phyloP scores from a whole-genome alignment of 2,888 invertebrate species.

The Ormyrus nitidulus region DNA sequence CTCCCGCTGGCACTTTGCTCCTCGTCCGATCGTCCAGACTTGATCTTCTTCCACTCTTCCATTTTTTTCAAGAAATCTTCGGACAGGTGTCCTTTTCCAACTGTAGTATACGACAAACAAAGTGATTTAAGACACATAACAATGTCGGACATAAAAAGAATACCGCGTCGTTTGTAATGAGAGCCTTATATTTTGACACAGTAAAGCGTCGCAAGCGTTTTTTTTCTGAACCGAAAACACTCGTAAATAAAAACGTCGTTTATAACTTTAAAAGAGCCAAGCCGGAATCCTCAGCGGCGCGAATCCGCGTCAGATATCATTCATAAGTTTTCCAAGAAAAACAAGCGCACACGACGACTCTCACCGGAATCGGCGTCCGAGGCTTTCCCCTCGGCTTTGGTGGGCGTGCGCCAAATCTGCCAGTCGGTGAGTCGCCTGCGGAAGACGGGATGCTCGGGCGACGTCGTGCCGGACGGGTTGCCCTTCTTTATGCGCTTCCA shows the following conservation, averaged over 20 bases:
- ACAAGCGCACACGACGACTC: background rate
- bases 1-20: slow-evolving; percentile 74
- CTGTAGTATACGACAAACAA: background rate
- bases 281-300: too few species aligned
- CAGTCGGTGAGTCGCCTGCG: slow-evolving; percentile 79
- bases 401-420: slow-evolving; percentile 78
- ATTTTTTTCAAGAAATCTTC: slow-evolving; percentile 89
- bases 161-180: too few species aligned
- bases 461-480: slow-evolving; percentile 45
- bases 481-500: slow-evolving; percentile 86
- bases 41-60: slow-evolving; percentile 90
- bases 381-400: slow-evolving; percentile 56
- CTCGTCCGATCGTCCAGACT: slow-evolving; percentile 79
- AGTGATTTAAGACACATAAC: too few species aligned
- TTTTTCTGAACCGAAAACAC: too few species aligned
- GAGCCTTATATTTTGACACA: too few species aligned
- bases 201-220: too few species aligned
- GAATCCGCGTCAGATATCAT: too few species aligned
- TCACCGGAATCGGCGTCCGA: slow-evolving; percentile 32
- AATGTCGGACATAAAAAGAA: too few species aligned
- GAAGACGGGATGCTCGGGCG: slow-evolving; percentile 62
- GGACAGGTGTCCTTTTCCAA: slow-evolving; percentile 84
- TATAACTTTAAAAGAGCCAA: too few species aligned
- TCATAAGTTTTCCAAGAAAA: too few species aligned
- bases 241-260: too few species aligned